These are phyloP conservation scores for Coturnix japonica DNA, from an alignment of 2,113 vertebrate genomes.

Conservation along the genomic window DNA sequence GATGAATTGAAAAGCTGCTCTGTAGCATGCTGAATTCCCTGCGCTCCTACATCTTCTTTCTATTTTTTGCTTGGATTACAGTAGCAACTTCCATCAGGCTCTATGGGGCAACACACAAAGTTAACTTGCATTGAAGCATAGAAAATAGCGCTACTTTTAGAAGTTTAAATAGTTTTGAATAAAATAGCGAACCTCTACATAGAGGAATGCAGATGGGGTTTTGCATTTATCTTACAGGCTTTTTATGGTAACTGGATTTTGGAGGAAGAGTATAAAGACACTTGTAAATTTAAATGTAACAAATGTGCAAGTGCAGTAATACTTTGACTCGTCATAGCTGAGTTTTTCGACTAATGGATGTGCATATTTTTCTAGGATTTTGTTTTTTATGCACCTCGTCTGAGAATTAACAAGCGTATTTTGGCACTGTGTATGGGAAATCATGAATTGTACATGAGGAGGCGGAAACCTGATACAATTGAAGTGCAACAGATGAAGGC, in stretches of 20 bases:
- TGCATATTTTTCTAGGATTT: conserved; percentile 85
- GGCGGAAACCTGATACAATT: conserved; percentile 97
- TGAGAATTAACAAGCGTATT: conserved; percentile 98
- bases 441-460: conserved; percentile 97
- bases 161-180: background rate
- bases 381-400: conserved; percentile 95
- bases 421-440: conserved; percentile 98
- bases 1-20: background rate
- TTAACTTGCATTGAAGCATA: background rate
- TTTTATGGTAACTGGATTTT: background rate
- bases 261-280: background rate
- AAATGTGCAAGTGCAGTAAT: background rate
- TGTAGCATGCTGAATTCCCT: background rate
- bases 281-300: background rate
- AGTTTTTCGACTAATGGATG: background rate
- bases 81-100: background rate
- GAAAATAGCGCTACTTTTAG: background rate
- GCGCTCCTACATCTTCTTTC: accelerated
- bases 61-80: background rate
- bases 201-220: background rate
- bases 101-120: background rate
- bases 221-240: background rate
- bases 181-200: background rate
- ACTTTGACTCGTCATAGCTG: background rate
- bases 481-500: conserved; percentile 99